Evolutionary conservation across 2,113 vertebrate genomes (phyloP).

Genomic region (Monopterus albus): DNA sequence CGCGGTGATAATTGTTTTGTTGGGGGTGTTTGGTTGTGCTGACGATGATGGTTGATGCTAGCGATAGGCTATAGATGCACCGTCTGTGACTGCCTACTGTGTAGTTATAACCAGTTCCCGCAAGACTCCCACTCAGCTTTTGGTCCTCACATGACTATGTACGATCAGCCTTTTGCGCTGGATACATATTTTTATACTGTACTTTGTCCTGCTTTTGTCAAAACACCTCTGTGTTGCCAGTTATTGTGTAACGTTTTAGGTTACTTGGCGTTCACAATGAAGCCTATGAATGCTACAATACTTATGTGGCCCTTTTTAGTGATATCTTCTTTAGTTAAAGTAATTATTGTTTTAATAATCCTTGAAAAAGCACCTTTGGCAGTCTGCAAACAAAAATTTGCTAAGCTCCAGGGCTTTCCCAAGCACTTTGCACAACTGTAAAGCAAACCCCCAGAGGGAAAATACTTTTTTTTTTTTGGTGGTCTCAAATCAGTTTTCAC

Average conservation of each 20-base stretch:
- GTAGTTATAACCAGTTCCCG: constrained; percentile 11
- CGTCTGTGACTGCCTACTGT: constrained; percentile 25
- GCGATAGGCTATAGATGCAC: constrained; percentile 28
- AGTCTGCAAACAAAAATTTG: too few species aligned
- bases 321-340: too few species aligned
- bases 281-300: neutral
- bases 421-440: neutral
- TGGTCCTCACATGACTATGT: constrained; percentile 30
- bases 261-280: neutral
- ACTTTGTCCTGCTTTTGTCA: neutral
- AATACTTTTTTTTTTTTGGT: too few species aligned
- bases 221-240: neutral
- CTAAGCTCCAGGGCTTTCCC: neutral
- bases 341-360: too few species aligned
- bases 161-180: neutral
- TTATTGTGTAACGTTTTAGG: too few species aligned
- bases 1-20: constrained; percentile 16
- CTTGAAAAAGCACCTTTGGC: too few species aligned
- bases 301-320: neutral
- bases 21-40: constrained; percentile 22
- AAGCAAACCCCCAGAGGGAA: neutral
- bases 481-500: neutral
- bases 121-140: constrained; percentile 22
- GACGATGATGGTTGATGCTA: constrained; percentile 24
- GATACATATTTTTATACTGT: neutral